A percentile compares a stretch with the other conserved stretches of the same genome.
phyloP scores from a whole-genome alignment of 2,113 vertebrate genomes.

The Callorhinus ursinus region DNA sequence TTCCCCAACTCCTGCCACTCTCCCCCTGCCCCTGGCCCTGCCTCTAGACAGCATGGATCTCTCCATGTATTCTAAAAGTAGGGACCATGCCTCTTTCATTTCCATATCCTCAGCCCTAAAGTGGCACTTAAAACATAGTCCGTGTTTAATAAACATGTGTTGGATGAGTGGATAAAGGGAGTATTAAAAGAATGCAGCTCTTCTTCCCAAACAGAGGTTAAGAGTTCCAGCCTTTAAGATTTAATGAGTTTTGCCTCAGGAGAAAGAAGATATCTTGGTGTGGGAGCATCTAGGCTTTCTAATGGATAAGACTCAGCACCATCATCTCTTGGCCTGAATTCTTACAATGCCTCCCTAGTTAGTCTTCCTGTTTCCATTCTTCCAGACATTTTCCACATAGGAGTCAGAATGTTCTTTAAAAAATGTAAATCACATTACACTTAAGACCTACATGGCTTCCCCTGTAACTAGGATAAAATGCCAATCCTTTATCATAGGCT shows the following conservation, averaged over 20 bases:
- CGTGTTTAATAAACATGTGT: not conserved
- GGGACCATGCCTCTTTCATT: not conserved
- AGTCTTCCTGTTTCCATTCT: not conserved
- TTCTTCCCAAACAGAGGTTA: not conserved
- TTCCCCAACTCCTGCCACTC: not conserved
- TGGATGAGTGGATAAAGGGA: not conserved
- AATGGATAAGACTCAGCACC: not conserved
- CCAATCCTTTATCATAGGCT: not conserved
- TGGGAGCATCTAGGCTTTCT: not conserved
- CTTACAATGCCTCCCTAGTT: not conserved
- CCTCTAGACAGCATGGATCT: not conserved
- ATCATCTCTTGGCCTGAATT: not conserved
- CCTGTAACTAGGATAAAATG: not conserved
- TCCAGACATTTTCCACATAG: not conserved
- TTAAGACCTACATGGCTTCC: not conserved
- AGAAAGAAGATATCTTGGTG: not conserved
- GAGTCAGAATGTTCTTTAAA: not conserved
- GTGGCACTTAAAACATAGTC: not conserved
- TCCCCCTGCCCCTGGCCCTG: not conserved
- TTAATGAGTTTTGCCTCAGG: not conserved
- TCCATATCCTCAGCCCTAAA: not conserved
- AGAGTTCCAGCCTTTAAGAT: not conserved
- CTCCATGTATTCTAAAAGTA: not conserved
- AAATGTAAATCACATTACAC: not conserved
- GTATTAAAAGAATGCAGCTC: not conserved